Evolutionary conservation across 2,113 vertebrate genomes (phyloP), one percentile per base, ranked within the genome.

Genomic region (Manacus vitellinus): DNA sequence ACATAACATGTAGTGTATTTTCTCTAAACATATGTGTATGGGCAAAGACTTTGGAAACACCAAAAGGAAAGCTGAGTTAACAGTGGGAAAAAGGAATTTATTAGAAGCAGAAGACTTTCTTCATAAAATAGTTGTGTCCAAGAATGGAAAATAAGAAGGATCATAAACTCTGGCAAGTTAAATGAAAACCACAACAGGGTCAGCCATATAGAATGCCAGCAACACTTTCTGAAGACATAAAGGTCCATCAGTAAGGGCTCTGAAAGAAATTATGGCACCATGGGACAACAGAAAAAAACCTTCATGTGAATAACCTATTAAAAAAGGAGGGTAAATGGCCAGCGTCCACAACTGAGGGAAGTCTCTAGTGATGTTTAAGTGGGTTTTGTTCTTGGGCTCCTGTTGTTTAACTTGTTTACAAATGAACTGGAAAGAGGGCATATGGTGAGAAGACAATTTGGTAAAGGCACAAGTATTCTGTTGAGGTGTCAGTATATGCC

Each of bases 41-140:
- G 56, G 62, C 80, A 92, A 91, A 94, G 47, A 33, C 51, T 81
- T 84, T 63, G 63, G 51, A 84, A 94, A 83, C 41, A 83, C 92
- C 76, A 74, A 79, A 88, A 94, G 47, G 43, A 86, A 92, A 92
- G 76, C 27, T 92, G 83, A 91, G 72, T 65, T 89, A 91, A 75
- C 86, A 94, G 68, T 68, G 86, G 86, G 65, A 74, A 52, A 81
- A 91, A 92, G 43, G 61, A 86, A 84, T 95, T 95, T 91, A 95
- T 92, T 95, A 91, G 79, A 92, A 94, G 68, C 83, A 92, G 89
- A 92, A 94, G 68, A 88, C 20, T 73, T 88, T 71, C 80, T 95
- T 87, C 82, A 92, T 55, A 52, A 96, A 74, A 74, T 33, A 67
- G 33, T 49, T 80, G 31, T 86, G 76, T 84, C 91, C 94, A 89